Percentiles rank a stretch among this genome's conserved stretches.
These are phyloP conservation scores for Brachylomia viminalis DNA, from an alignment of 2,888 invertebrate genomes.

Conservation along the genomic window DNA sequence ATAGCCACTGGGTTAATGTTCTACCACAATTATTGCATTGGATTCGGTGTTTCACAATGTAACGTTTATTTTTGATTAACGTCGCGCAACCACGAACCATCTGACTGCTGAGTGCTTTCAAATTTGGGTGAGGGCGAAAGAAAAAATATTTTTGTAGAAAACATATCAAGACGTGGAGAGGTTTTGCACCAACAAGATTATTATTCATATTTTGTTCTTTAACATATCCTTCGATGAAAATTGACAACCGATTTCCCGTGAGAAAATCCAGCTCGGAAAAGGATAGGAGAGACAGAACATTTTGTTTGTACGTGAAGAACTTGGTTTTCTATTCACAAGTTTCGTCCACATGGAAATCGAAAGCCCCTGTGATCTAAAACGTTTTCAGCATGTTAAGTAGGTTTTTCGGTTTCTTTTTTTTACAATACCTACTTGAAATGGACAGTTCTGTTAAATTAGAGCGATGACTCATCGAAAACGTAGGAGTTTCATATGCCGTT, in stretches of 20 bases:
- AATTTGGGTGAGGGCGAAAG: slow-evolving; percentile 13
- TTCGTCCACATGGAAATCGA: slow-evolving; percentile 46
- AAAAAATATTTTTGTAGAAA: slow-evolving; percentile 17
- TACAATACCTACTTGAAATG: slow-evolving; percentile 44
- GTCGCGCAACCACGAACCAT: slow-evolving; percentile 66
- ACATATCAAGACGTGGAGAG: slow-evolving; percentile 3
- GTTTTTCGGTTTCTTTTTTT: slow-evolving; percentile 27
- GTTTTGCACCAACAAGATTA: slow-evolving; percentile 16
- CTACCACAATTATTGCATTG: slow-evolving; percentile 71
- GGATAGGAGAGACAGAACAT: slow-evolving; percentile 19
- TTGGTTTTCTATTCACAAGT: slow-evolving; percentile 30
- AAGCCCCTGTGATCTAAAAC: slow-evolving; percentile 33
- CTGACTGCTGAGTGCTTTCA: slow-evolving; percentile 50
- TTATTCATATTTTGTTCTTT: slow-evolving; percentile 40
- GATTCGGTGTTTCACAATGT: slow-evolving; percentile 72
- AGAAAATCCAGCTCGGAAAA: slow-evolving; percentile 35
- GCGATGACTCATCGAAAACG: slow-evolving; percentile 57
- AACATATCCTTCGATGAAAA: slow-evolving; percentile 37
- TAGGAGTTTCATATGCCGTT: slow-evolving; percentile 54
- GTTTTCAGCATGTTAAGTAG: slow-evolving; percentile 42
- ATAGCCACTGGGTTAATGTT: slow-evolving; percentile 73
- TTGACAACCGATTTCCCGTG: slow-evolving; percentile 45
- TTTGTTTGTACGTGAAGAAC: slow-evolving; percentile 23
- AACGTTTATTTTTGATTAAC: slow-evolving; percentile 67
- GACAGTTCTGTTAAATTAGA: slow-evolving; percentile 59